Evolutionary conservation across 2,113 vertebrate species (phyloP).

Genomic region (human): DNA sequence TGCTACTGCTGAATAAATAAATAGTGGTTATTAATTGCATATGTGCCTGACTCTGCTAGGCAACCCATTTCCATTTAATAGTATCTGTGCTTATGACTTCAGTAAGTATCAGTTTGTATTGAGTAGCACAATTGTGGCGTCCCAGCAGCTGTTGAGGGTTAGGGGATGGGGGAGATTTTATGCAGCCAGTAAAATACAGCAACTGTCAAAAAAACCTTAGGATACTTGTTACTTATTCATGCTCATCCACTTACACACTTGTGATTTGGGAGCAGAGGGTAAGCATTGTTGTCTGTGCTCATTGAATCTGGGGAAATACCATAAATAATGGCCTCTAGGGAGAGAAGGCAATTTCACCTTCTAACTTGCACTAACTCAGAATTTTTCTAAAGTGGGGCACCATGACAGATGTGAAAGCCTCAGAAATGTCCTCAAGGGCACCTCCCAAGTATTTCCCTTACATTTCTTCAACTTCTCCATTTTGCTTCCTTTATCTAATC

Average conservation of each 20-base stretch:
- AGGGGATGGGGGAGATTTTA: background rate
- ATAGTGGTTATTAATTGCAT: background rate
- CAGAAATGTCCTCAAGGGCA: background rate
- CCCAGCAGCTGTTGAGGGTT: background rate
- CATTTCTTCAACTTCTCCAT: background rate
- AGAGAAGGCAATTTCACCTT: background rate
- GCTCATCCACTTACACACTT: background rate
- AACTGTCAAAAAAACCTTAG: background rate
- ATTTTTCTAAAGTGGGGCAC: too few relatives aligned
- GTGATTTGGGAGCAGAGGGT: background rate
- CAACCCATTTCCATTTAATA: background rate
- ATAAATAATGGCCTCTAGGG: background rate
- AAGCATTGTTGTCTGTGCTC: background rate
- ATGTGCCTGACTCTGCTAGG: background rate
- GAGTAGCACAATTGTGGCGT: background rate
- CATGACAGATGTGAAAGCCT: background rate
- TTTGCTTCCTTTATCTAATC: background rate
- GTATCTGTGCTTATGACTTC: background rate
- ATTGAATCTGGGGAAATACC: background rate
- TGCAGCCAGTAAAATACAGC: background rate
- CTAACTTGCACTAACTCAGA: background rate
- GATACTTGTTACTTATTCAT: background rate
- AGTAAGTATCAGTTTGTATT: conserved; percentile 35
- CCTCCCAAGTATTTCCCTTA: background rate
- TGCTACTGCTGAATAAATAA: background rate